phyloP scores from a whole-genome alignment of 2,113 vertebrate genomes.

The Vidua macroura region DNA sequence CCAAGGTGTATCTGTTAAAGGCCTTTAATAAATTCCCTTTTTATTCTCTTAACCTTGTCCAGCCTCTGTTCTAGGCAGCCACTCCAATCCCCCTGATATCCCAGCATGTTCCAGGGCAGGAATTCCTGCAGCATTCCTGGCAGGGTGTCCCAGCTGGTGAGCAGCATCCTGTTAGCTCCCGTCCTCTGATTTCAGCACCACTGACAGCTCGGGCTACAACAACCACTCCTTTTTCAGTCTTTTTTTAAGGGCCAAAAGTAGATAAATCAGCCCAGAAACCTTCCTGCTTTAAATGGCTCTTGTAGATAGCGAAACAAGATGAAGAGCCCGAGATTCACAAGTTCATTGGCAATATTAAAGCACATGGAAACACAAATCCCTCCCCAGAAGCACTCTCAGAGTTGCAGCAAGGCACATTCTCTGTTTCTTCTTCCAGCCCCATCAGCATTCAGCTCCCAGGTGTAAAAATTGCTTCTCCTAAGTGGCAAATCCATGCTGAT shows the following conservation, averaged over 20 bases:
- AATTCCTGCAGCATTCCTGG: not conserved
- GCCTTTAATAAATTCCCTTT: not conserved
- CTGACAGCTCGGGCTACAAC: not conserved
- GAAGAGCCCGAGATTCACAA: not conserved
- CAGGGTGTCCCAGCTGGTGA: not conserved
- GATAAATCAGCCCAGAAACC: not conserved
- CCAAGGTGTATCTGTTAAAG: not conserved
- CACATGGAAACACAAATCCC: not conserved
- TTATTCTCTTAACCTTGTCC: not conserved
- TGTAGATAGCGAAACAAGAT: fast-evolving
- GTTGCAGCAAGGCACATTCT: not conserved
- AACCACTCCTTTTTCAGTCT: no score
- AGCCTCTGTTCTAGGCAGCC: not conserved
- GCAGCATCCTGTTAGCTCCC: not conserved
- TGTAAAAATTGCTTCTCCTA: not conserved
- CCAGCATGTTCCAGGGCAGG: not conserved
- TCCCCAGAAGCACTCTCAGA: not conserved
- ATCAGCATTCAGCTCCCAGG: not conserved
- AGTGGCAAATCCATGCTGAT: not conserved
- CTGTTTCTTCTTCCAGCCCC: not conserved
- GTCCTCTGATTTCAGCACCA: not conserved
- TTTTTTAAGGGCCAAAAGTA: not conserved
- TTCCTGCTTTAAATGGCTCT: not conserved
- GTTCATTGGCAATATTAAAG: not conserved
- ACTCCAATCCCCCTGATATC: no score